Evolutionary conservation across 2,888 invertebrate species (phyloP), one percentile per base, ranked within the genome.

Genomic region (Amphipyra berbera): DNA sequence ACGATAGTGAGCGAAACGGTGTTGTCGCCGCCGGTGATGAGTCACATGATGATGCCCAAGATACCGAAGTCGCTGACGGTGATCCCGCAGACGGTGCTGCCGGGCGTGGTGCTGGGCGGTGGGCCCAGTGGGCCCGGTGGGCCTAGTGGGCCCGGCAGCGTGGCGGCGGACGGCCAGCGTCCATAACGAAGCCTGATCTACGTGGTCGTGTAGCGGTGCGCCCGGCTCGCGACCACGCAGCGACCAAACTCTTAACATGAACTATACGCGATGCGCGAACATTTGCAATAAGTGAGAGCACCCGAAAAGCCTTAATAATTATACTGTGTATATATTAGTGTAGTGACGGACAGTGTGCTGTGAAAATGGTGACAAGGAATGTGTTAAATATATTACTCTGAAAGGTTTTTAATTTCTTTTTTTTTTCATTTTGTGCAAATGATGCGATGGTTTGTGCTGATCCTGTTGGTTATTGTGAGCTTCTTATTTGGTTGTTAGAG

Each of bases 31-130:
- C 82, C 88, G 8, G 84, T 89, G 0, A 55, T 88, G 3, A 78
- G 90, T 0, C 87, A 88, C 59, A 84, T 92, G 86, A 91, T 96
- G 56, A 92, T 97, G 94, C 97, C 97, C 50, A 97, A 97, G 90
- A 97, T 97, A 85, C 98, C 98, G 33, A 97, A 97, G 87, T 97
- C 97, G 1, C 88, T 98, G 75, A 97, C 97, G 0, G 97, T 98
- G 56, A 97, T 97, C 82, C 97, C 97, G 10, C 97, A 97, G 69
- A 86, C 87, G 6, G 77, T 88, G 21, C 64, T 82, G 8, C 81
- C 82, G 48, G 72, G 70, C 4, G 55, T 79, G 47, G 61, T 78
- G 42, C n/a, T 62, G 67, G 27, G 37, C 7, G 42, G 53, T n/a
- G 52, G 67, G 7, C 6, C 12, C 12, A n/a, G 37, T 12, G 44